Conservation (phyloP, 2,113 vertebrate genomes). For the Argyrosomus japonicus region DNA sequence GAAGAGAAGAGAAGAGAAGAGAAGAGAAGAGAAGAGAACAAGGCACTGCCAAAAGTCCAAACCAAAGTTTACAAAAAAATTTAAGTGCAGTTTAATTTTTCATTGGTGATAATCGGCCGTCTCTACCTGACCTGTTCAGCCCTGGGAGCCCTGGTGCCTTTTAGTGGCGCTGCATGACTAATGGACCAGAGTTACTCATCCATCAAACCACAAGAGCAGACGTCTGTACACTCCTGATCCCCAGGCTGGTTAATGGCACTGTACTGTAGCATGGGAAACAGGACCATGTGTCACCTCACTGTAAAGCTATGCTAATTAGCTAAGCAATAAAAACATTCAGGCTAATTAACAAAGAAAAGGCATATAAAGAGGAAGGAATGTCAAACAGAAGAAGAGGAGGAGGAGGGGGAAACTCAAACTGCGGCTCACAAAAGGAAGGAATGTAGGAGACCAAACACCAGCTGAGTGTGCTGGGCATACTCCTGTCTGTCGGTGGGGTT, state of each 20-base stretch:
- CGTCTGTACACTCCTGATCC: conserved; percentile 29
- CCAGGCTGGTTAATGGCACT: conserved; percentile 8
- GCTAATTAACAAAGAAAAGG: conserved; percentile 71
- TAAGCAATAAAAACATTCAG: conserved; percentile 67
- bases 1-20: too few relatives aligned
- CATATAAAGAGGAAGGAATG: conserved; percentile 67
- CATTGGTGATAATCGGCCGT: conserved; percentile 28
- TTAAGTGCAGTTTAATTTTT: conserved; percentile 39
- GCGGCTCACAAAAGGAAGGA: conserved; percentile 62
- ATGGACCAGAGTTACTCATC: conserved; percentile 57
- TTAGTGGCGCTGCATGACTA: conserved; percentile 55
- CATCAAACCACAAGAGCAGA: conserved; percentile 44
- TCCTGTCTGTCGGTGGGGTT: conserved; percentile 25
- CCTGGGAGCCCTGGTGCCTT: conserved; percentile 40
- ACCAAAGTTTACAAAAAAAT: conserved; percentile 1
- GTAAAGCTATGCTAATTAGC: conserved; percentile 73
- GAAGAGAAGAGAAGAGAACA: too few relatives aligned
- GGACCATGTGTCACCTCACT: conserved; percentile 63
- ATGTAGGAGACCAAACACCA: conserved; percentile 57
- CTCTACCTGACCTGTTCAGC: conserved; percentile 36
- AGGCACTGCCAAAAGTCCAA: not conserved
- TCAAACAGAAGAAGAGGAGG: conserved; percentile 47
- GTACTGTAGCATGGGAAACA: conserved; percentile 55
- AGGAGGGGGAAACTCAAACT: conserved; percentile 24
- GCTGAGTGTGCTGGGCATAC: conserved; percentile 41